Percentiles rank a stretch among this genome's conserved stretches.
Conservation (phyloP, 2,113 vertebrate species). For the Dipodomys spectabilis region DNA sequence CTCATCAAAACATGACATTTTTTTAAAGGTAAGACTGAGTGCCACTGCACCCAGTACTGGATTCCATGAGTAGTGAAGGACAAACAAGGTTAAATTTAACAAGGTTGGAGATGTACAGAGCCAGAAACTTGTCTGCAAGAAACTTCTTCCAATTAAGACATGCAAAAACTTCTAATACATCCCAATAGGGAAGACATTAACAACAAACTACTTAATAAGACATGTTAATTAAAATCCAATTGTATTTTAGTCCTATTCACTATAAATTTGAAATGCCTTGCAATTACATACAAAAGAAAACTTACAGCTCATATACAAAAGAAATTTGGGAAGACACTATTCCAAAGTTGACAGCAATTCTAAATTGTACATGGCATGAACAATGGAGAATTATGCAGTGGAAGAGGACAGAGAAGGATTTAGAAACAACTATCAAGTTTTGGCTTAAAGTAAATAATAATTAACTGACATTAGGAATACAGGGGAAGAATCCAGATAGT, state of each 20-base stretch:
- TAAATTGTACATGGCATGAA: background rate
- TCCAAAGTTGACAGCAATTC: background rate
- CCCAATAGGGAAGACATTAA: background rate
- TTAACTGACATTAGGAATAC: background rate
- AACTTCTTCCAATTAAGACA: slow-evolving; percentile 48
- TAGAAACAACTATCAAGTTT: background rate
- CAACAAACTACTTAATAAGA: background rate
- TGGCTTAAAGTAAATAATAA: background rate
- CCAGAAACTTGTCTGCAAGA: background rate
- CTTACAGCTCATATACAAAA: background rate
- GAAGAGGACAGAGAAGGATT: too few relatives aligned
- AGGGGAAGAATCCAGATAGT: background rate
- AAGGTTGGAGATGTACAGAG: background rate
- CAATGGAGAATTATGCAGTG: background rate
- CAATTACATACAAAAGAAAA: background rate
- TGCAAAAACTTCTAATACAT: background rate
- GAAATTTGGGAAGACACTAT: background rate
- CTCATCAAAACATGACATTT: background rate
- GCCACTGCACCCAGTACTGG: background rate
- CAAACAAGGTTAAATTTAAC: slow-evolving; percentile 2
- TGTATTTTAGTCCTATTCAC: background rate
- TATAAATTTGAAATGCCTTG: background rate
- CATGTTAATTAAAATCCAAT: background rate
- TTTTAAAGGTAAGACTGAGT: background rate
- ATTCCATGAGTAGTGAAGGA: background rate